Percentiles rank a stretch among this genome's conserved stretches.
These are phyloP conservation scores for Lota lota DNA, from an alignment of 2,113 vertebrate species.

Conservation along the genomic window DNA sequence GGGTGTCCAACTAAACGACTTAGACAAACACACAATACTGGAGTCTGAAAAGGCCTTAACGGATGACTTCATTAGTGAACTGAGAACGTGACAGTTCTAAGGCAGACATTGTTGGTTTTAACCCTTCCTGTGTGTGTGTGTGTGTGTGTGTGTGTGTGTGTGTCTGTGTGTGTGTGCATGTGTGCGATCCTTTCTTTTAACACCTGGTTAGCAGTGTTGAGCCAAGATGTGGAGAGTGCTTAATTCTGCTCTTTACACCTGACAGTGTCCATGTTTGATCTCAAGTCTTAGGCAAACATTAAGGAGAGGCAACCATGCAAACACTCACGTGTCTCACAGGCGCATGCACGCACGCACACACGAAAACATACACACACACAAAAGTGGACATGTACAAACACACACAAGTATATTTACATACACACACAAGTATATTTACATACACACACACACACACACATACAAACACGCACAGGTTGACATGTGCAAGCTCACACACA, in stretches of 20 bases:
- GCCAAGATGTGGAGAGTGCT: constrained; percentile 37
- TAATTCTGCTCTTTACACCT: constrained; percentile 30
- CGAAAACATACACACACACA: background rate
- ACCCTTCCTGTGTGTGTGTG: constrained; percentile 18
- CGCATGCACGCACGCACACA: constrained; percentile 12
- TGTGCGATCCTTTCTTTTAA: constrained; percentile 19
- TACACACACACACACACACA: background rate
- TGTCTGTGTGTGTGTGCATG: constrained; percentile 6
- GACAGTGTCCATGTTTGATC: constrained; percentile 28
- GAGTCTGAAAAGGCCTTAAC: constrained; percentile 25
- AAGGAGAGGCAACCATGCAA: background rate
- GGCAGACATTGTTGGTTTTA: background rate
- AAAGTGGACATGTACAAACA: background rate
- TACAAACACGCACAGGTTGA: background rate
- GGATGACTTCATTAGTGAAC: constrained; percentile 31
- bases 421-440: background rate
- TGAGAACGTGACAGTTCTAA: constrained; percentile 30
- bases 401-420: background rate
- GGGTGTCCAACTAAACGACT: constrained; percentile 13
- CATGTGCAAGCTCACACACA: background rate
- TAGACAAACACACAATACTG: background rate
- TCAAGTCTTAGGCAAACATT: constrained; percentile 28
- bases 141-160: constrained; percentile 10
- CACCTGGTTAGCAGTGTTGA: constrained; percentile 22
- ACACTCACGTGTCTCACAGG: constrained; percentile 10